Evolutionary conservation across 2,888 invertebrate genomes (phyloP), one percentile per base, ranked within the genome.

Genomic region (Sarcophaga caerulescens): DNA sequence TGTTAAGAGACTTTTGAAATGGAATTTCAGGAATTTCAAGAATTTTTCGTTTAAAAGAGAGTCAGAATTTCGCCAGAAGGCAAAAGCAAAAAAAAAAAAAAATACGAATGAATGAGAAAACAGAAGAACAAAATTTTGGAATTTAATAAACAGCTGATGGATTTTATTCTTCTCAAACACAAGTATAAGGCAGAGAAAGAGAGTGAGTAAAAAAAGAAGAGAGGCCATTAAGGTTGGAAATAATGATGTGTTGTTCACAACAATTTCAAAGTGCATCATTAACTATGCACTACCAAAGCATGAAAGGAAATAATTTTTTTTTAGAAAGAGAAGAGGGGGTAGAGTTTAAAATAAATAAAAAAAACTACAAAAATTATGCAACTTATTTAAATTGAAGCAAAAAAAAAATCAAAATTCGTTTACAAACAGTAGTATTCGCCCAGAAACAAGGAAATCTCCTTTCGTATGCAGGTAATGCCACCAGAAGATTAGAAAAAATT

Each of bases 1-100:
- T 44, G 77, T 73, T 60, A 69, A 23, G 70, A 71, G 70, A 71
- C 75, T 76, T 70, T 76, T 85, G 63, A 59, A 25, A 74, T 84
- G 82, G 87, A 82, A 84, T 87, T 87, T 85, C 70, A 87, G 82
- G 87, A 85, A 87, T 87, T 87, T 77, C 57, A 87, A 87, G 81
- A 81, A 87, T 87, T 85, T 85, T 84, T 79, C 68, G 35, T 76
- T 74, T 74, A 69, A 78, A 77, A 84, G 84, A 87, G 81, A 79
- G 63, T 47, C 52, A 52, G 62, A 12, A 81, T 77, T 62, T 80
- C 11, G 44, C 17, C 6, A 69, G 19, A 25, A 45, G 62, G 19
- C 23, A 4, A 70, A 59, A 75, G 21, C 4, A 19, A 21, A 17
- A 25, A 19, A 68, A 4, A 35, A 8, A 35, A 3, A 35, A 35